phyloP scores from a whole-genome alignment of 2,797 vertebrate species.

The Manis crassicaudata region DNA sequence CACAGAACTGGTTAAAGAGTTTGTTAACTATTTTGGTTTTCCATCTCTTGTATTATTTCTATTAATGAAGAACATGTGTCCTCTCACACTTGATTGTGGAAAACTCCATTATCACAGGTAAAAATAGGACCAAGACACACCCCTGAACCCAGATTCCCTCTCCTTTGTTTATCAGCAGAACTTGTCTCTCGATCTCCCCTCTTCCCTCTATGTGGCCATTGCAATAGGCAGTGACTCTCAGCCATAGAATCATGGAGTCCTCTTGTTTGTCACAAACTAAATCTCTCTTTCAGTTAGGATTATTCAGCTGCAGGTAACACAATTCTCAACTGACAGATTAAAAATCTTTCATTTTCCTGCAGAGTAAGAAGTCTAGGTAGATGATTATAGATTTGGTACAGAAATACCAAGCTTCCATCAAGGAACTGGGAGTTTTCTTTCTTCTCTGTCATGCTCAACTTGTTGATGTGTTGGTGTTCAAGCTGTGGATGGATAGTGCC shows the following conservation, averaged over 20 bases:
- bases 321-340: neutral
- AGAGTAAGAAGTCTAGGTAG: neutral
- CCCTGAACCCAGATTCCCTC: neutral
- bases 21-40: neutral
- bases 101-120: neutral
- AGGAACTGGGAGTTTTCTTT: neutral
- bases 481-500: neutral
- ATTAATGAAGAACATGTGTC: slow-evolving; percentile 35
- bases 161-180: neutral
- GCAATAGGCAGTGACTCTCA: neutral
- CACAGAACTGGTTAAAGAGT: slow-evolving; percentile 39
- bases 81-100: neutral
- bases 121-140: neutral
- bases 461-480: neutral
- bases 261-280: neutral
- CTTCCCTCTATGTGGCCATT: neutral
- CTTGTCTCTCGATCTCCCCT: neutral
- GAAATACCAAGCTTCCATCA: neutral
- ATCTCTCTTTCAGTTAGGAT: neutral
- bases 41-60: neutral
- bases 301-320: neutral
- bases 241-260: neutral
- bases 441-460: neutral
- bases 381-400: neutral
- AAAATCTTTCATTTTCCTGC: neutral